A percentile compares a stretch with the other conserved stretches of the same genome.
These are phyloP conservation scores for Platysteira castanea DNA, from an alignment of 2,113 vertebrate genomes.

Conservation along the genomic window DNA sequence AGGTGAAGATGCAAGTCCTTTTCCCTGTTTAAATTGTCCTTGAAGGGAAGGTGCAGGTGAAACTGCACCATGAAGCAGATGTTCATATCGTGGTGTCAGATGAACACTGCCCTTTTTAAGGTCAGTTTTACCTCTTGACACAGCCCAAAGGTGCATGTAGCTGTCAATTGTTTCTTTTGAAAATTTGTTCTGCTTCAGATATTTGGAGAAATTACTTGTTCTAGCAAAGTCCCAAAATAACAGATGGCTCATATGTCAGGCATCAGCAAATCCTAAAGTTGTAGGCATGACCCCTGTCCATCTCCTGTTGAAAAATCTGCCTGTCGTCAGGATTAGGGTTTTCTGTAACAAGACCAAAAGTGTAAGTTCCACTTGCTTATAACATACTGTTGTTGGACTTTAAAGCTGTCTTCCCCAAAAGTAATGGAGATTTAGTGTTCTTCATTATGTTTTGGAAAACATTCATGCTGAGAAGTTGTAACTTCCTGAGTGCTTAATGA, in stretches of 20 bases:
- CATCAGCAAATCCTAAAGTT: background rate
- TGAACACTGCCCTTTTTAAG: background rate
- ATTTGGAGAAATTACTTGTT: constrained; percentile 1
- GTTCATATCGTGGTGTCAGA: background rate
- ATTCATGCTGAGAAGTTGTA: background rate
- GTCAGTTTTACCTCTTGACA: background rate
- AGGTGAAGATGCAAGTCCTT: constrained; percentile 20
- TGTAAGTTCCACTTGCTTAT: background rate
- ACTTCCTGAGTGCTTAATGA: background rate
- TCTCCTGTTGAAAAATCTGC: background rate
- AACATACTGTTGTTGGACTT: background rate
- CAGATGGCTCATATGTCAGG: background rate
- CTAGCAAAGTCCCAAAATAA: background rate
- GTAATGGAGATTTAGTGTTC: background rate
- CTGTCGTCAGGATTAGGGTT: background rate
- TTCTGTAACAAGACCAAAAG: background rate
- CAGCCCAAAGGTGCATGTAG: background rate
- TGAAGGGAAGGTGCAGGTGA: constrained; percentile 12
- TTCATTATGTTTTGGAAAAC: background rate
- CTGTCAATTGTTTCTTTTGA: background rate
- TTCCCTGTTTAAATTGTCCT: constrained; percentile 31
- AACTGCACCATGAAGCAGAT: background rate
- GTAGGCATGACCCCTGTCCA: background rate
- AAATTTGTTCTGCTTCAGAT: background rate
- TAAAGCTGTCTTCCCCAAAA: background rate